Conservation (phyloP, 2,888 invertebrate genomes). For the Drosophila pegasa region DNA sequence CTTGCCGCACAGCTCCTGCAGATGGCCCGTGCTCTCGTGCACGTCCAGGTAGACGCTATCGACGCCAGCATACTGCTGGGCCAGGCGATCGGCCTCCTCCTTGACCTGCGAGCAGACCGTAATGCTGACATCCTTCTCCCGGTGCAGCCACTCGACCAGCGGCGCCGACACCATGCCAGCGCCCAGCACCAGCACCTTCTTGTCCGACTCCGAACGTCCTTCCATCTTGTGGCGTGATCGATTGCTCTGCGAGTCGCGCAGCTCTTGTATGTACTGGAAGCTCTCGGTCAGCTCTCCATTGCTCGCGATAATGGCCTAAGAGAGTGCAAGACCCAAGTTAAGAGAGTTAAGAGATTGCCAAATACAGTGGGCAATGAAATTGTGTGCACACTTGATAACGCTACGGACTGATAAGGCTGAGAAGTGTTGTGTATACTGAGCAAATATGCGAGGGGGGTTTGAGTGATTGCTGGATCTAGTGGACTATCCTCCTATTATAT, state of each 20-base stretch:
- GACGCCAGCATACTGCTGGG: constrained; percentile 91
- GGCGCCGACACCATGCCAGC: constrained; percentile 98
- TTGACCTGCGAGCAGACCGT: constrained; percentile 94
- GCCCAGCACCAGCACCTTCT: constrained; percentile 94
- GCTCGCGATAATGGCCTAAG: constrained; percentile 97
- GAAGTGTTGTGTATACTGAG: not conserved
- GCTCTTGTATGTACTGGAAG: constrained; percentile 97
- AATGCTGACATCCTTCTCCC: constrained; percentile 92
- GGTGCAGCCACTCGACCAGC: constrained; percentile 95
- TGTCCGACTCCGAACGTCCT: constrained; percentile 87
- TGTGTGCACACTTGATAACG: constrained; percentile 3
- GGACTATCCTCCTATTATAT: not conserved
- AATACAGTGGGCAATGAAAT: not conserved
- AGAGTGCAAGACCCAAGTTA: not conserved
- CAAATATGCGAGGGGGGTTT: not conserved
- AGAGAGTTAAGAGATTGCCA: constrained; percentile 8
- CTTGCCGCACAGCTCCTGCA: constrained; percentile 89
- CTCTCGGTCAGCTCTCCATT: constrained; percentile 96
- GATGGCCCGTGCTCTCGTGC: constrained; percentile 89
- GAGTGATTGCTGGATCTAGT: not conserved
- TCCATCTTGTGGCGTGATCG: constrained; percentile 91
- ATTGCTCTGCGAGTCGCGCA: constrained; percentile 89
- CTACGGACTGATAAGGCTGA: constrained; percentile 19
- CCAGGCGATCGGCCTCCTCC: constrained; percentile 94
- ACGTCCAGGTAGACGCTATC: constrained; percentile 94